Base-by-base conservation (phyloP, 2,113 vertebrate genomes). In the Labrus mixtus region DNA sequence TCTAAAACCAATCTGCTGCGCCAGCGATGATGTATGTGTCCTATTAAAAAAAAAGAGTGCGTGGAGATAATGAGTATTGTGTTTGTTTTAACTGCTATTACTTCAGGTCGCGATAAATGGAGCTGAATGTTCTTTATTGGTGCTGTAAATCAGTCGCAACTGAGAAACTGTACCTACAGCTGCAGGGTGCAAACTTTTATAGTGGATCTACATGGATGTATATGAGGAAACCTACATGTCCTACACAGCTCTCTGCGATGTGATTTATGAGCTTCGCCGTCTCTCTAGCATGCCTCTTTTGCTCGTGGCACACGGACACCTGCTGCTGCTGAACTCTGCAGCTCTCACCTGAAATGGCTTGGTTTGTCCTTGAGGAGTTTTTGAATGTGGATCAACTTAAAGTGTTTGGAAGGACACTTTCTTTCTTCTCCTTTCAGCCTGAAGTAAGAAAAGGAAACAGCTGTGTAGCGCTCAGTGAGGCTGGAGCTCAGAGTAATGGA, bases 401-500 rank as follows among this genome's bases (percentile, higher is more conserved):
- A 20, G 13, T 46, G 41, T 8, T 48, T 25, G 16, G 19, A 13
- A 48, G 16, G 43, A 12, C 23, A n/a, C 17, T 15, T 36, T 37
- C 17, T 53, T 50, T 65, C n/a, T n/a, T n/a, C n/a, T n/a, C 17
- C 20, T 11, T 7, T 19, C 43, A 22, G 8, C 33, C 29, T 22
- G 29, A 53, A 46, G 48, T 53, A 29, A 51, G 61, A 45, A n/a
- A 51, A 3, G n/a, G 25, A 33, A 48, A 33, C 23, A 65, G 17
- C 62, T 9, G 25, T 8, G 46, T 3, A 50, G 25, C 25, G 25
- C 9, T 62, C 39, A 45, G 41, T 19, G 60, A 62, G 39, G 15
- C 60, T 62, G 59, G n/a, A 23, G 59, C 48, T 29, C 23, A 48
- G 46, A 51, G 63, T 15, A 22, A 51, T 19, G 43, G 45, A 50